phyloP scores from a whole-genome alignment of 2,113 vertebrate species.

The Trinectes maculatus region DNA sequence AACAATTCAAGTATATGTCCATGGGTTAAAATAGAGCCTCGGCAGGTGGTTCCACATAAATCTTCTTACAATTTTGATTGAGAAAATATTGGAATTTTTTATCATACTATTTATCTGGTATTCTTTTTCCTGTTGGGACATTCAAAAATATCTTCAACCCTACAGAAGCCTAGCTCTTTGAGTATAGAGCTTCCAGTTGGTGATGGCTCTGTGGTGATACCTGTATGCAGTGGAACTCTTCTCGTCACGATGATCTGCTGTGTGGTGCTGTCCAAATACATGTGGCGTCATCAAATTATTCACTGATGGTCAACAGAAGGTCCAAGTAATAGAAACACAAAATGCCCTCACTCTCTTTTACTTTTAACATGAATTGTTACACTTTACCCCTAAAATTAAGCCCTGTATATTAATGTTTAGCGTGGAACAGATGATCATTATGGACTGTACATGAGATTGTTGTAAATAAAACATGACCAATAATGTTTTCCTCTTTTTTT shows the following conservation, averaged over 20 bases:
- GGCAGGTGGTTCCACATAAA: conserved; percentile 57
- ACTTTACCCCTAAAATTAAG: too few species aligned
- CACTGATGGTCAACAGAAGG: background rate
- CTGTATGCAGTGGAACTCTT: conserved; percentile 86
- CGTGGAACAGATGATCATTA: too few species aligned
- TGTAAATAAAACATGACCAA: background rate
- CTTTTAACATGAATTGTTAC: too few species aligned
- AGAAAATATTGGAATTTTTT: background rate
- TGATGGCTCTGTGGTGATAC: conserved; percentile 73
- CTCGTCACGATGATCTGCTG: conserved; percentile 84
- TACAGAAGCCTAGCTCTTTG: conserved; percentile 67
- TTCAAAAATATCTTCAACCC: conserved; percentile 7
- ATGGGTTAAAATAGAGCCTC: conserved; percentile 72
- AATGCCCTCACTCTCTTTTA: too few species aligned
- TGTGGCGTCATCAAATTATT: conserved; percentile 81
- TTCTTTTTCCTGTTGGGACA: background rate
- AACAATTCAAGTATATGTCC: conserved; percentile 75
- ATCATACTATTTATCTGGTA: background rate
- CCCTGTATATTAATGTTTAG: too few species aligned
- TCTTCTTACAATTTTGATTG: background rate
- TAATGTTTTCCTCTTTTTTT: background rate
- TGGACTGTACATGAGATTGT: background rate
- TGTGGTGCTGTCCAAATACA: conserved; percentile 77
- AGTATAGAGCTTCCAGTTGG: conserved; percentile 87
- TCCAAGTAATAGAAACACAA: too few species aligned